These are phyloP conservation scores for Corvus cornix DNA, from an alignment of 2,113 vertebrate genomes.

Conservation along the genomic window DNA sequence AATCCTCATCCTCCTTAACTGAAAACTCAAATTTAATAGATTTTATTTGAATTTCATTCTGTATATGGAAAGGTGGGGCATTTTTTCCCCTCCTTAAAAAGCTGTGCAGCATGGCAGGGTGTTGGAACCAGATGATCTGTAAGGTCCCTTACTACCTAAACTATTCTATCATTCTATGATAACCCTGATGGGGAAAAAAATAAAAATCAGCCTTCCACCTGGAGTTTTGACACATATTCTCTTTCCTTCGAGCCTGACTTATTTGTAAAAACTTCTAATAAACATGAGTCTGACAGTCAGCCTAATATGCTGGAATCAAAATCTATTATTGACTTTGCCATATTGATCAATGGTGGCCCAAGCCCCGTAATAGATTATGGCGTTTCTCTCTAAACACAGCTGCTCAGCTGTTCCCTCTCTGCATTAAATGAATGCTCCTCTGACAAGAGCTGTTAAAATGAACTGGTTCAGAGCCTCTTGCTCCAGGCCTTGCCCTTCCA, in stretches of 20 bases:
- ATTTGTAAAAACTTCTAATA: conserved; percentile 63
- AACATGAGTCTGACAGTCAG: conserved; percentile 58
- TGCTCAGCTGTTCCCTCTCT: background rate
- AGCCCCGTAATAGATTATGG: background rate
- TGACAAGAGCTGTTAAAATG: conserved; percentile 23
- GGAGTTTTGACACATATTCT: background rate
- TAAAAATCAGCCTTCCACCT: background rate
- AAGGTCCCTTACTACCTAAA: background rate
- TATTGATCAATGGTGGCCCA: conserved; percentile 58
- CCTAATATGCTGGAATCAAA: conserved; percentile 65
- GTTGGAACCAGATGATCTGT: background rate
- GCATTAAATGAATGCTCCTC: conserved; percentile 10
- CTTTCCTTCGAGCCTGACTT: conserved; percentile 27
- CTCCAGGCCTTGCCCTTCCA: background rate
- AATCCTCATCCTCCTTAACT: background rate
- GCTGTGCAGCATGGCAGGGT: background rate
- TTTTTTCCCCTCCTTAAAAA: background rate
- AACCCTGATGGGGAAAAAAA: background rate
- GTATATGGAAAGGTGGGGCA: background rate
- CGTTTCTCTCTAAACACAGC: background rate
- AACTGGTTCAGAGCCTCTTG: background rate
- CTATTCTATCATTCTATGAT: background rate
- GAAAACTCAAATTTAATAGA: background rate
- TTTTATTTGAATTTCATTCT: background rate
- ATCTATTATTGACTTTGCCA: conserved; percentile 65